phyloP scores from a whole-genome alignment of 2,888 invertebrate genomes.

The Nephrotoma guestfalica region DNA sequence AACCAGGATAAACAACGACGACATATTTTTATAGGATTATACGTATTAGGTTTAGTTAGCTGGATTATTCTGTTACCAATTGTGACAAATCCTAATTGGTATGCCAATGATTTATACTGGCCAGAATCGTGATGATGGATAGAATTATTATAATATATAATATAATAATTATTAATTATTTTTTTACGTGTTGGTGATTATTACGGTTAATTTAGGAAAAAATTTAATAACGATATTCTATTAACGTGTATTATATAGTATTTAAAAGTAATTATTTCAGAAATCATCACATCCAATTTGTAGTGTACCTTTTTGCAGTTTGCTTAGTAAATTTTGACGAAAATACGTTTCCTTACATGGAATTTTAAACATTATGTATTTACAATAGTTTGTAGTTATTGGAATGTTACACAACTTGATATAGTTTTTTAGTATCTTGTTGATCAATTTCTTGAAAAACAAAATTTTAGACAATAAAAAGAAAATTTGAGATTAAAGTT shows the following conservation, averaged over 20 bases:
- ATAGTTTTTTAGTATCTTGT: neutral
- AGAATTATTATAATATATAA: too few species aligned
- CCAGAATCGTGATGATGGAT: neutral
- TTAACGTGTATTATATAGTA: too few species aligned
- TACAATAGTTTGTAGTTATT: neutral
- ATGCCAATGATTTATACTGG: slow-evolving; percentile 46
- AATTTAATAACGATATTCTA: too few species aligned
- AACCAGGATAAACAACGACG: slow-evolving; percentile 41
- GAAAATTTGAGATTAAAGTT: neutral
- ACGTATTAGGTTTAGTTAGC: slow-evolving; percentile 55
- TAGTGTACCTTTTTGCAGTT: neutral
- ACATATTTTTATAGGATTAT: slow-evolving; percentile 46
- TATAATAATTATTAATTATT: too few species aligned
- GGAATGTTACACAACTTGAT: neutral
- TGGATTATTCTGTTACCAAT: slow-evolving; percentile 69
- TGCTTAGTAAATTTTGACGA: neutral
- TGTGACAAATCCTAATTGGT: slow-evolving; percentile 54
- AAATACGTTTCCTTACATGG: neutral
- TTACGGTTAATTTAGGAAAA: neutral
- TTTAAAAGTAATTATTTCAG: neutral
- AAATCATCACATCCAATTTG: neutral
- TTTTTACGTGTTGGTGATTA: neutral
- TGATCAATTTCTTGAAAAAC: neutral
- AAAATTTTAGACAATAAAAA: neutral
- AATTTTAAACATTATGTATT: neutral